Base-by-base conservation (phyloP, 2,888 invertebrate genomes). In the Pecten maximus region DNA sequence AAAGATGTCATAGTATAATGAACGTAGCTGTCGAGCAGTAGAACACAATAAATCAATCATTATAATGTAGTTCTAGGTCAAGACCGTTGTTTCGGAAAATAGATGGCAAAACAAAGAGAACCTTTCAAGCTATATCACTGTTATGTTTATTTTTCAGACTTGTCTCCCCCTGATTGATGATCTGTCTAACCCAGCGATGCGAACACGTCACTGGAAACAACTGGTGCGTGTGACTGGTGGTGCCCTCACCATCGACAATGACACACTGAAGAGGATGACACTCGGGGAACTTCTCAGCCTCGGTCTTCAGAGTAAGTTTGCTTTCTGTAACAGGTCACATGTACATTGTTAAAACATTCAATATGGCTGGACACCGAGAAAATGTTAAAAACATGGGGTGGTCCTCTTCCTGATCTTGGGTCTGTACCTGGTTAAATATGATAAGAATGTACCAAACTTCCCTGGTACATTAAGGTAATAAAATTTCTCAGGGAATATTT, bases 141-240 rank as follows among this genome's bases (percentile, higher is more conserved):
- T 28, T n/a, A 12, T 74, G 87, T 50, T 23, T 48, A 74, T 89
- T 12, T 92, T 92, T 35, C 93, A 96, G 96, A 94, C 94, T 15
- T 96, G 96, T 93, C 93, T 97, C 44, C 96, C 96, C 0, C 91
- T 97, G 92, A 96, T 97, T 54, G 96, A 96, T 92, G 96, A 97
- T 93, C 95, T 97, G 89, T 96, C 96, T 91, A 96, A 96, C 92
- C 96, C 96, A 23, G 96, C 97, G 19, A 96, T 97, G 96, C 95
- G 96, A 90, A 96, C 97, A 0, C 94, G 97, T 15, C 97, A 97
- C 94, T 96, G 96, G 96, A 97, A 97, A 92, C 96, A 97, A 93
- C 93, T 97, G 88, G 96, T 97, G 6, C 93, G 96, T 8, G 96
- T 96, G 35, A 96, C 96, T 8, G 96, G 96, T n/a, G 96, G 96